Evolutionary conservation across 2,113 vertebrate genomes (phyloP), one percentile per base, ranked within the genome.

Genomic region (Limnothrissa miodon): DNA sequence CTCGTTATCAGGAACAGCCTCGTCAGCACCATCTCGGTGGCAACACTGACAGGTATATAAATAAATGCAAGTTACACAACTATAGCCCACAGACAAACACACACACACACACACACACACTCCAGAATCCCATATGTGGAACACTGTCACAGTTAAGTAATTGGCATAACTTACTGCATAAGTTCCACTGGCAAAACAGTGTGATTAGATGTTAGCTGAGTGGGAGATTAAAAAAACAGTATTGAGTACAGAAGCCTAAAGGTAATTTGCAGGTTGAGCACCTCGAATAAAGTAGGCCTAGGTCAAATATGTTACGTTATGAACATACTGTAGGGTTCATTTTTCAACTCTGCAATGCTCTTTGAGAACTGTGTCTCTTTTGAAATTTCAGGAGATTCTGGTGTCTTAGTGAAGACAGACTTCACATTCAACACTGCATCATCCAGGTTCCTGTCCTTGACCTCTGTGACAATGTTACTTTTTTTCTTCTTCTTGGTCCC

Each of bases 1-100:
- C 89, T 83, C 70, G 17, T 83, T 42, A 86, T 91, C 80, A 78
- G 86, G 53, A 91, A 90, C 84, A 5, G 1, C 39, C 83, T 92
- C 36, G 88, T 91, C 29, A 51, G 36, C 29, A 70, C 83, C 11
- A 13, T 86, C 48, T 85, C 86, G 42, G 53, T 56, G 45, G 86
- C 83, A 78, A 84, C 83, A 36, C n/a, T 87, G 33, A 83, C 19
- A 87, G 79, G 80, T 85, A 70, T 62, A 45, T 39, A 44, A 15
- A 4, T 74, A 39, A 39, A 33, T 19, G 6, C 42, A 42, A 42
- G 42, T 42, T 42, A 42, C 42, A 29, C 48, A 81, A 25, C 42
- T 36, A 59, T 39, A 29, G 39, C 42, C 15, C 15, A 36, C 45
- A 29, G 25, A 74, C n/a, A 25, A 9, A n/a, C 42, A 42, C 42